Evolutionary conservation across 2,113 vertebrate species (phyloP).

Genomic region (Prolemur simus): DNA sequence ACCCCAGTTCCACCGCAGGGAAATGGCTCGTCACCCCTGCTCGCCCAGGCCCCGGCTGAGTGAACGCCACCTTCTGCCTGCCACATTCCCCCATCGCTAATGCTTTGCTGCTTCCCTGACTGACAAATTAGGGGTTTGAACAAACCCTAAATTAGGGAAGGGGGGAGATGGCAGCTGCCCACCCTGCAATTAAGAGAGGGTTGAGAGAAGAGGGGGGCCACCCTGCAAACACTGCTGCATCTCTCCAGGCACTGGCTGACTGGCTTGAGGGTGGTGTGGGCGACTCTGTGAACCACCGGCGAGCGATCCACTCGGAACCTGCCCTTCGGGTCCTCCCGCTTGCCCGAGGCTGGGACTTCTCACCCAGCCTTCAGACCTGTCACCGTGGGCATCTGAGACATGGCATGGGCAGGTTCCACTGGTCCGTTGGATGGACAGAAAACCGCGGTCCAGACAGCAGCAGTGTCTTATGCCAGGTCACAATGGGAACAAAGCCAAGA

Average conservation of each 20-base stretch:
- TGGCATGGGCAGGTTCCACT: not conserved
- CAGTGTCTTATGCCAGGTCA: not conserved
- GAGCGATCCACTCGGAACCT: not conserved
- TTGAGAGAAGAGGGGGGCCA: not conserved
- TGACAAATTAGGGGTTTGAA: slow-evolving; percentile 77
- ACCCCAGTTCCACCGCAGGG: not conserved
- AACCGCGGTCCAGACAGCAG: not conserved
- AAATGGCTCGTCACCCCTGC: slow-evolving; percentile 14
- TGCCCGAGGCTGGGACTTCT: not conserved
- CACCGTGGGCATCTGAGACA: not conserved
- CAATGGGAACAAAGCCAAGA: not conserved
- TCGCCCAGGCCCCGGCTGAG: not conserved
- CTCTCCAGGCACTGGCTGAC: not conserved
- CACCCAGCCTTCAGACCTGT: not conserved
- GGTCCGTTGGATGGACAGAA: not conserved
- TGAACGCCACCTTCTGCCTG: not conserved
- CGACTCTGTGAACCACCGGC: not conserved
- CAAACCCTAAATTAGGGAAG: slow-evolving; percentile 25
- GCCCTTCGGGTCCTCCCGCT: not conserved
- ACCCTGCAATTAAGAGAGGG: slow-evolving; percentile 66
- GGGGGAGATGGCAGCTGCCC: slow-evolving; percentile 57
- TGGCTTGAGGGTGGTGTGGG: not conserved
- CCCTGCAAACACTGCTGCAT: not conserved
- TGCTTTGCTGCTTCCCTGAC: slow-evolving; percentile 67
- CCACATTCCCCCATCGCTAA: slow-evolving; percentile 30